Percentiles rank a stretch among this genome's conserved stretches.
Conservation (phyloP, 64 coral and sea anemone genomes). For the Pachyseris speciosa region DNA sequence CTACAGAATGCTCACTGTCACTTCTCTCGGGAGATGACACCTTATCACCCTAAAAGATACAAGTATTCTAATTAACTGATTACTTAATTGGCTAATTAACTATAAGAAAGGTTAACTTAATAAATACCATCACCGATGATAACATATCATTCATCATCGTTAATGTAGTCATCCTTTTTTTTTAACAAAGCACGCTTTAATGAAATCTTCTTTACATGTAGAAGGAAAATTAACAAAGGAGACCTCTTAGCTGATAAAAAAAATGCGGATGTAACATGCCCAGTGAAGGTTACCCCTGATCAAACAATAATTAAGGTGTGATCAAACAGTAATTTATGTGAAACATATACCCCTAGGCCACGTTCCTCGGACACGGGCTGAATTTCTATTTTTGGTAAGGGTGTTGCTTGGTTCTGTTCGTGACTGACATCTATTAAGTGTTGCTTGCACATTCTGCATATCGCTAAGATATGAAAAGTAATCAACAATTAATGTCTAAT, state of each 20-base stretch:
- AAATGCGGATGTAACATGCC: too few relatives aligned
- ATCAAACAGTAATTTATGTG: too few relatives aligned
- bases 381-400: neutral
- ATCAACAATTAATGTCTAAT: neutral
- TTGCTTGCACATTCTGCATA: constrained; percentile 55
- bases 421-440: neutral
- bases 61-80: neutral
- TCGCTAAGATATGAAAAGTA: neutral
- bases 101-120: neutral
- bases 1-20: neutral
- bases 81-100: neutral
- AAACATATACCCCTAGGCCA: neutral
- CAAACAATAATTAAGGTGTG: neutral
- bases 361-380: neutral
- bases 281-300: too few relatives aligned
- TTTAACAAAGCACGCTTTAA: too few relatives aligned
- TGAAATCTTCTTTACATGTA: too few relatives aligned
- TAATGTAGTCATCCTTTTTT: too few relatives aligned
- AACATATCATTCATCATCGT: too few relatives aligned
- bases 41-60: neutral
- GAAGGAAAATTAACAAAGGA: too few relatives aligned
- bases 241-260: too few relatives aligned
- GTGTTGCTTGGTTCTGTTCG: neutral
- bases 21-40: neutral
- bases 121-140: too few relatives aligned